A percentile compares a stretch with the other conserved stretches of the same genome.
These are phyloP conservation scores for Aspidoscelis tigris DNA, from an alignment of 2,113 vertebrate species.

Conservation along the genomic window DNA sequence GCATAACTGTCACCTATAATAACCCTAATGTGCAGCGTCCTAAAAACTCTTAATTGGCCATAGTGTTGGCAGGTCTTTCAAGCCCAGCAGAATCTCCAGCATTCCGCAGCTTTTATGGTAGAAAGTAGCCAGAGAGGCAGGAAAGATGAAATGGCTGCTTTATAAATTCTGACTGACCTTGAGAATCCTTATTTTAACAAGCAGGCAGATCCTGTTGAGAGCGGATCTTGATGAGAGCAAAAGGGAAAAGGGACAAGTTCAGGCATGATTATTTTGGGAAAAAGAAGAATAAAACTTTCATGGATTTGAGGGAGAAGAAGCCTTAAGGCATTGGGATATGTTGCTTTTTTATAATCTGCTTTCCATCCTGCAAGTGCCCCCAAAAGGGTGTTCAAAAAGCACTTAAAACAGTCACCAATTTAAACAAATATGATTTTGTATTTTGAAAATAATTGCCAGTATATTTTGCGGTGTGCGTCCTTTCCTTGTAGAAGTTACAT, in stretches of 20 bases:
- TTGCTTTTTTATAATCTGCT: neutral
- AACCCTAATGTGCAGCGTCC: conserved; percentile 73
- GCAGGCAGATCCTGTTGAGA: conserved; percentile 46
- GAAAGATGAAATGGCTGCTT: conserved; percentile 69
- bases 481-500: neutral
- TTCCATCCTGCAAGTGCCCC: neutral
- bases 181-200: conserved; percentile 57
- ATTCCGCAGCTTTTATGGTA: conserved; percentile 72
- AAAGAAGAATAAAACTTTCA: neutral
- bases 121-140: conserved; percentile 66
- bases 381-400: neutral
- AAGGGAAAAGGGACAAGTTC: conserved; percentile 22
- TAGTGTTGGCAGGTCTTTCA: conserved; percentile 71
- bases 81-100: conserved; percentile 58
- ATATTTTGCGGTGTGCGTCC: neutral
- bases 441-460: neutral
- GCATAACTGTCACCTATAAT: conserved; percentile 71
- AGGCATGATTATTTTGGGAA: conserved; percentile 31
- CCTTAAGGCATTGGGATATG: neutral
- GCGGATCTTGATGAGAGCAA: conserved; percentile 27
- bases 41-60: conserved; percentile 69
- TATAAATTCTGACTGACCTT: conserved; percentile 74
- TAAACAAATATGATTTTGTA: neutral
- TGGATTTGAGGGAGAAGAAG: conserved; percentile 32
- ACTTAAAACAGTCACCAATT: neutral